phyloP scores from a whole-genome alignment of 2,888 invertebrate genomes.

The Meiosimyza decipiens region DNA sequence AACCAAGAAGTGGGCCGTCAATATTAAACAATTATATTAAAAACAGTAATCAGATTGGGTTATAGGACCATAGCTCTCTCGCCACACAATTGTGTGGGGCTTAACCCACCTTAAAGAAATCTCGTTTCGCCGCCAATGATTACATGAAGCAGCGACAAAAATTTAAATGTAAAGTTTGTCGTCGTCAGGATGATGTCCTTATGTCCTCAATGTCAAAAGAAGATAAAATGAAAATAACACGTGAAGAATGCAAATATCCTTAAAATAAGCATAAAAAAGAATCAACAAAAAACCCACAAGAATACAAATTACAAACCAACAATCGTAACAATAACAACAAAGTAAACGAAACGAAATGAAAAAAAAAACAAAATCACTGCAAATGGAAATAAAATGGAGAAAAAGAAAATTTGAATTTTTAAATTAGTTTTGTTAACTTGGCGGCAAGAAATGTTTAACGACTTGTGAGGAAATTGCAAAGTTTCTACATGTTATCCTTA shows the following conservation, averaged over 20 bases:
- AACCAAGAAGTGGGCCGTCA: too few relatives aligned
- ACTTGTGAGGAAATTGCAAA: conserved; percentile 63
- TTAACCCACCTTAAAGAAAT: too few relatives aligned
- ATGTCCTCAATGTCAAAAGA: conserved; percentile 26
- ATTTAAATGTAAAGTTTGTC: conserved; percentile 34
- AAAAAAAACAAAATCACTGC: conserved; percentile 43
- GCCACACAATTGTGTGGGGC: too few relatives aligned
- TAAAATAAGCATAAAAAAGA: conserved; percentile 37
- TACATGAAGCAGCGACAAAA: neutral
- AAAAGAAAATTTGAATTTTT: conserved; percentile 66
- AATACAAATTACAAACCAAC: conserved; percentile 61
- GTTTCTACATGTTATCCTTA: conserved; percentile 36
- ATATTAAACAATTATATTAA: too few relatives aligned
- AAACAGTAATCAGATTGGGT: too few relatives aligned
- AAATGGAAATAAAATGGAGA: conserved; percentile 47
- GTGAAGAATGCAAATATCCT: conserved; percentile 3
- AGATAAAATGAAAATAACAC: neutral
- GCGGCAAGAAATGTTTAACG: conserved; percentile 58
- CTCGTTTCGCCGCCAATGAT: too few relatives aligned
- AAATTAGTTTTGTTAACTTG: conserved; percentile 67
- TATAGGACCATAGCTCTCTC: too few relatives aligned
- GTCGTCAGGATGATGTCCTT: conserved; percentile 28
- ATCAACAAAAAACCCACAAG: conserved; percentile 60
- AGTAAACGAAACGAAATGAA: conserved; percentile 30
- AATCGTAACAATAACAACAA: conserved; percentile 34